A percentile compares a stretch with the other conserved stretches of the same genome.
phyloP scores from a whole-genome alignment of 2,888 invertebrate genomes.

The Nemoura dubitans region DNA sequence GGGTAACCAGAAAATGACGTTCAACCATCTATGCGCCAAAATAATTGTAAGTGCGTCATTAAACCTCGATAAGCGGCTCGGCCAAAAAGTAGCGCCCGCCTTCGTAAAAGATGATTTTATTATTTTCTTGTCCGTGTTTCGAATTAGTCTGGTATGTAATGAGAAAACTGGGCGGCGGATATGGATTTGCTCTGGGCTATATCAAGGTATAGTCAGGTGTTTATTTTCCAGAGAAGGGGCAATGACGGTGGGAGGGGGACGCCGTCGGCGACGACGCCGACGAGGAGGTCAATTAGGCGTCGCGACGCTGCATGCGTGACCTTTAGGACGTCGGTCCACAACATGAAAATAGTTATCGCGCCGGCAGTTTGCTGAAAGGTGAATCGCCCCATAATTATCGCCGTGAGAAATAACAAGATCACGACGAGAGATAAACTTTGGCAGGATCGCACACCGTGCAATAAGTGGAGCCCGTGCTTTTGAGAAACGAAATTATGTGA shows the following conservation, averaged over 20 bases:
- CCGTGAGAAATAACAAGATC: not conserved
- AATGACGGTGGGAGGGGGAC: not conserved
- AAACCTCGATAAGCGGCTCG: not conserved
- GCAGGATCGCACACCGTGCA: not conserved
- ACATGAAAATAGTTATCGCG: not conserved
- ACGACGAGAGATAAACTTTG: not conserved
- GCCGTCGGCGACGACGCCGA: not conserved
- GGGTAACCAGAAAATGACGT: not conserved
- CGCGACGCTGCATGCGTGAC: not conserved
- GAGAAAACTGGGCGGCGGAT: constrained; percentile 26
- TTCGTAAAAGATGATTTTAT: constrained; percentile 7
- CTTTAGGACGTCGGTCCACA: not conserved
- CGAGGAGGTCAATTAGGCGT: constrained; percentile 8
- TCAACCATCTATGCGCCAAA: not conserved
- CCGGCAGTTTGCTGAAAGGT: not conserved
- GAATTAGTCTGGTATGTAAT: constrained; percentile 19
- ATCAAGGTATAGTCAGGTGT: constrained; percentile 12
- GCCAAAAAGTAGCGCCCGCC: not conserved
- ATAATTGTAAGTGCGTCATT: not conserved
- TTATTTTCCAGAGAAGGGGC: constrained; percentile 16
- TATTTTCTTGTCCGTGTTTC: not conserved
- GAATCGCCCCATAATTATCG: not conserved
- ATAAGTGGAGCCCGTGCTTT: not conserved
- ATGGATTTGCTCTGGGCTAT: not conserved
- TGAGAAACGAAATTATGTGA: not conserved